Evolutionary conservation across 2,888 invertebrate genomes (phyloP), one percentile per base, ranked within the genome.

Genomic region (Chalcosyrphus nemorum): DNA sequence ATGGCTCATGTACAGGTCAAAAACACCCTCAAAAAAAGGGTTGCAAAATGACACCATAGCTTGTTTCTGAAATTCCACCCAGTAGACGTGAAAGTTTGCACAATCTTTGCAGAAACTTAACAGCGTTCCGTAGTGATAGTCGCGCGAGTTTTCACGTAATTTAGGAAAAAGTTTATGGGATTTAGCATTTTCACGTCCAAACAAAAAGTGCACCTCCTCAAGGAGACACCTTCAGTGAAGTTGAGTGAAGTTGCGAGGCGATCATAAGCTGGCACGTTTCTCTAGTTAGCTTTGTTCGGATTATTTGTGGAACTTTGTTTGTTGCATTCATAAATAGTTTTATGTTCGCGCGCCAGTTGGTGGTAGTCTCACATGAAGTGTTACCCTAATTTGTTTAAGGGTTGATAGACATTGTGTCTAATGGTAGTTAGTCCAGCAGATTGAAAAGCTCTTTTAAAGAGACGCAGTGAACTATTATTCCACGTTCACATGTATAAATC

Each of bases 61-160:
- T 45, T 38, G 45, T 47, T n/a, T 15, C 17, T 24, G 38, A 45
- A 57, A 59, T 19, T 50, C 29, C 56, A 50, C 61, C 38, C 50
- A 21, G 52, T 59, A 47, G 66, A 68, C 54, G 72, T 43, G 54
- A 54, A 82, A 78, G 61, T 78, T 82, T 61, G 66, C 27, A 72
- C 59, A 63, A 66, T 66, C 70, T 71, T 61, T 54, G 4, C 2
- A 1, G 19, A 77, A 71, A 65, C 32, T 72, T 41, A 66, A 43
- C 59, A 61, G 24, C 13, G 38, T 35, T 54, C 50, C 6, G 7
- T 29, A 41, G 57, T 59, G 72, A 78, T 78, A 78, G 78, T 82
- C 29, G 43, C 63, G 66, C 32, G 21, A 78, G 50, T 84, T 82
- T 82, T 74, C 82, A 82, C 82, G 82, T 84, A 78, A 80, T 84